Percentiles rank a stretch among this genome's conserved stretches.
phyloP scores from a whole-genome alignment of 2,888 invertebrate species.

The Pachycephus smyrnensis region DNA sequence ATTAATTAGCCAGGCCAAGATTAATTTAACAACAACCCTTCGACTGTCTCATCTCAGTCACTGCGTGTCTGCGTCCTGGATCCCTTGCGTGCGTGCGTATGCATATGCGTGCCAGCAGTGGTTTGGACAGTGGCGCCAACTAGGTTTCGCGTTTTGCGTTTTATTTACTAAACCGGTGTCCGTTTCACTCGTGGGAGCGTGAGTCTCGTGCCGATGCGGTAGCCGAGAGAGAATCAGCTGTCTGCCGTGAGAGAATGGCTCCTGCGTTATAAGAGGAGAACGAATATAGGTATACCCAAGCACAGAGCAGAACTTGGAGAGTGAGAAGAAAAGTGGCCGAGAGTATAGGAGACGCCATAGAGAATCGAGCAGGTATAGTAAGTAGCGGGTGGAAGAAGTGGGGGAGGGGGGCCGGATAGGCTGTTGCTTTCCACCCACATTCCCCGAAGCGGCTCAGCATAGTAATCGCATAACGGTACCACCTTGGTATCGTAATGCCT shows the following conservation, averaged over 20 bases:
- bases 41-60: background rate
- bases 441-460: constrained; percentile 51
- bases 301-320: constrained; percentile 7
- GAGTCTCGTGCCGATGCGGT: background rate
- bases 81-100: background rate
- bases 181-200: background rate
- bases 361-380: background rate
- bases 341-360: constrained; percentile 14
- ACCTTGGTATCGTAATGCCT: constrained; percentile 48
- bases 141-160: background rate
- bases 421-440: constrained; percentile 58
- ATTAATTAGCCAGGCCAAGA: background rate
- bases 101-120: background rate
- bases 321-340: constrained; percentile 17
- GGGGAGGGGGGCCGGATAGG: constrained; percentile 32
- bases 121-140: background rate
- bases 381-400: constrained; percentile 16
- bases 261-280: background rate
- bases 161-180: background rate
- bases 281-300: background rate
- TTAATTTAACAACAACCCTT: background rate
- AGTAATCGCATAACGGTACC: constrained; percentile 61
- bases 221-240: constrained; percentile 27
- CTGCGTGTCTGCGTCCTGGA: too few relatives aligned
- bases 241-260: constrained; percentile 25